A percentile compares a stretch with the other conserved stretches of the same genome.
phyloP scores from a whole-genome alignment of 2,113 vertebrate species.

The Pseudonaja textilis region DNA sequence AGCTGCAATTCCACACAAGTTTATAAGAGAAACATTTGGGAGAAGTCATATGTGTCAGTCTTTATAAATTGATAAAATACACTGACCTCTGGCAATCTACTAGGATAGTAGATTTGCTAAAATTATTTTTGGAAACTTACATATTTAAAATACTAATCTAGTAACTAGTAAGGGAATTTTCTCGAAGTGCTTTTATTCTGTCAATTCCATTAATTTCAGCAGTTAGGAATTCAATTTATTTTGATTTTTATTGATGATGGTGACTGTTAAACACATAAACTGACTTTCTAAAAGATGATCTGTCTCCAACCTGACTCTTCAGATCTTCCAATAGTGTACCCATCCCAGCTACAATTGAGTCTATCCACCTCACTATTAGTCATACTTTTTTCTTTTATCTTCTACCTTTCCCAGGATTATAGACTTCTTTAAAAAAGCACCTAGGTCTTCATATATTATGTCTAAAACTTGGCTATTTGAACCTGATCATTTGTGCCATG shows the following conservation, averaged over 20 bases:
- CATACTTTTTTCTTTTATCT: neutral
- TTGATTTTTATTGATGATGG: neutral
- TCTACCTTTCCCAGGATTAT: neutral
- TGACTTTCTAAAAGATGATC: neutral
- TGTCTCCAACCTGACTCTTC: neutral
- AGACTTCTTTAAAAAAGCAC: neutral
- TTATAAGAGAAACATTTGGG: constrained; percentile 49
- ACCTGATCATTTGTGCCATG: neutral
- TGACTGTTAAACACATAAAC: neutral
- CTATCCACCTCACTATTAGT: neutral
- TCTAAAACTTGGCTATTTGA: neutral
- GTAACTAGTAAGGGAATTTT: neutral
- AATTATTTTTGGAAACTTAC: constrained; percentile 38
- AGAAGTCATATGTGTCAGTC: constrained; percentile 35
- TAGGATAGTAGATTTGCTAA: constrained; percentile 9
- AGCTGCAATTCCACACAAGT: constrained; percentile 57
- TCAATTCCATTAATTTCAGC: neutral
- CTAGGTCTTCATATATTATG: neutral
- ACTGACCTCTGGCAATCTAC: neutral
- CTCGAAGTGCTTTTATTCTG: neutral
- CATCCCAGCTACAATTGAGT: neutral
- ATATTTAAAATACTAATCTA: neutral
- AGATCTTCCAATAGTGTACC: neutral
- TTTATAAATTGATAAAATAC: constrained; percentile 13
- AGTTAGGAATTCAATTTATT: neutral